Conservation (phyloP, 2,888 invertebrate species). For the Caenorhabditis angaria region DNA sequence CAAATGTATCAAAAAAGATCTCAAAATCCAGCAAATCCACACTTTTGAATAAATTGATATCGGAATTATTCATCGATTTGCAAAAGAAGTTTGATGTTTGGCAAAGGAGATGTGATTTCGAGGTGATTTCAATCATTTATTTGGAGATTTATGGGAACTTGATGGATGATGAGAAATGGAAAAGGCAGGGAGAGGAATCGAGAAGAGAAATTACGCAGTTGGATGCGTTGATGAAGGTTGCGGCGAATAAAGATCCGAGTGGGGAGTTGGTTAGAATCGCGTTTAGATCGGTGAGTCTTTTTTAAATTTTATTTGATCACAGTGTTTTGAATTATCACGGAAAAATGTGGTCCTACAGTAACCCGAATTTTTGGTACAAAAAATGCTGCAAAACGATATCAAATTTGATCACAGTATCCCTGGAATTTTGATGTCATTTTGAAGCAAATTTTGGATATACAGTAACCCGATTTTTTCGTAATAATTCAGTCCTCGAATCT, state of each 20-base stretch:
- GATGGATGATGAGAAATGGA: background rate
- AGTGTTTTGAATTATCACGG: too few relatives aligned
- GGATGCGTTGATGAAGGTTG: constrained; percentile 36
- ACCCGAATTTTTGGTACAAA: too few relatives aligned
- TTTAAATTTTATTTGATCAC: background rate
- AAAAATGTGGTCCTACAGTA: too few relatives aligned
- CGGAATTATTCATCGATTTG: constrained; percentile 17
- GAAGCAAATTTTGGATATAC: too few relatives aligned
- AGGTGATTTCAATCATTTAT: constrained; percentile 20
- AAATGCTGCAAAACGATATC: too few relatives aligned
- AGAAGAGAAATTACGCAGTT: constrained; percentile 22
- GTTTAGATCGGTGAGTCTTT: constrained; percentile 19
- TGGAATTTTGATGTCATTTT: too few relatives aligned
- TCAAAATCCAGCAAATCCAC: constrained; percentile 18
- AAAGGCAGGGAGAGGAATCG: constrained; percentile 3
- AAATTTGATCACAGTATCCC: too few relatives aligned
- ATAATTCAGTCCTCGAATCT: too few relatives aligned
- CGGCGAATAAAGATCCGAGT: constrained; percentile 25
- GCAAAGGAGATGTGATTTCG: constrained; percentile 9
- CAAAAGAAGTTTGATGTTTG: constrained; percentile 23
- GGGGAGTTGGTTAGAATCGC: constrained; percentile 31
- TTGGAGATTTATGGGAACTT: constrained; percentile 26
- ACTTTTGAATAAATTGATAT: constrained; percentile 18
- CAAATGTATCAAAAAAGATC: constrained; percentile 25
- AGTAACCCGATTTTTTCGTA: too few relatives aligned